Percentiles rank a stretch among this genome's conserved stretches.
phyloP scores from a whole-genome alignment of 2,113 vertebrate species.

The Trichomycterus rosablanca region DNA sequence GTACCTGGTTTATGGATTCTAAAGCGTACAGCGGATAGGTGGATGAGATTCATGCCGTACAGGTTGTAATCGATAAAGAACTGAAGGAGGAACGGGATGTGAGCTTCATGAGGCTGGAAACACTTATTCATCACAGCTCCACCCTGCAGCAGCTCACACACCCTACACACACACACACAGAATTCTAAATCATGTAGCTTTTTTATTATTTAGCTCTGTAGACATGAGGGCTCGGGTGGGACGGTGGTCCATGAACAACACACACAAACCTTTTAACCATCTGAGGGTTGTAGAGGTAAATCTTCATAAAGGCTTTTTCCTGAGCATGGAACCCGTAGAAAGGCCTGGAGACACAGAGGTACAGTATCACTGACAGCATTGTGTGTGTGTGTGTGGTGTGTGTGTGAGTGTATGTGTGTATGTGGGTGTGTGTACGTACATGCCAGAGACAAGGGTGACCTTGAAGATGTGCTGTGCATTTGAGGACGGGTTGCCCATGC shows the following conservation, averaged over 20 bases:
- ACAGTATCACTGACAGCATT: neutral
- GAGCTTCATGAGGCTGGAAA: conserved; percentile 95
- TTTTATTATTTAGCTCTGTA: no score
- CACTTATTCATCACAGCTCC: conserved; percentile 97
- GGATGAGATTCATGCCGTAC: conserved; percentile 96
- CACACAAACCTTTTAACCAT: conserved; percentile 90
- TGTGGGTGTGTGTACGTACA: conserved; percentile 70
- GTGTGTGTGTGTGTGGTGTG: conserved; percentile 7
- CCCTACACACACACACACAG: conserved; percentile 62
- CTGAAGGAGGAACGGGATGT: conserved; percentile 96
- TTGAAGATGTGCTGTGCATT: conserved; percentile 88
- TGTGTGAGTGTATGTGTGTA: neutral
- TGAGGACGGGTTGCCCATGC: conserved; percentile 91
- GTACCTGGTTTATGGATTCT: conserved; percentile 79
- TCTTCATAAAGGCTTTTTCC: conserved; percentile 96
- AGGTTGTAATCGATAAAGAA: conserved; percentile 99
- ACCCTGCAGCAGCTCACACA: conserved; percentile 94
- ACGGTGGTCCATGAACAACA: neutral
- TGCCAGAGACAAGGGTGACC: conserved; percentile 91
- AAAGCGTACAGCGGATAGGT: conserved; percentile 90
- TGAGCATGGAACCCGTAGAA: conserved; percentile 96
- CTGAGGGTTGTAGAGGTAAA: conserved; percentile 95
- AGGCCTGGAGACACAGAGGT: conserved; percentile 67
- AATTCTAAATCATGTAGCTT: neutral
- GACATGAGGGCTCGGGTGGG: no score